Base-by-base conservation (phyloP, 2,113 vertebrate genomes). In the Catharus bicknelli region DNA sequence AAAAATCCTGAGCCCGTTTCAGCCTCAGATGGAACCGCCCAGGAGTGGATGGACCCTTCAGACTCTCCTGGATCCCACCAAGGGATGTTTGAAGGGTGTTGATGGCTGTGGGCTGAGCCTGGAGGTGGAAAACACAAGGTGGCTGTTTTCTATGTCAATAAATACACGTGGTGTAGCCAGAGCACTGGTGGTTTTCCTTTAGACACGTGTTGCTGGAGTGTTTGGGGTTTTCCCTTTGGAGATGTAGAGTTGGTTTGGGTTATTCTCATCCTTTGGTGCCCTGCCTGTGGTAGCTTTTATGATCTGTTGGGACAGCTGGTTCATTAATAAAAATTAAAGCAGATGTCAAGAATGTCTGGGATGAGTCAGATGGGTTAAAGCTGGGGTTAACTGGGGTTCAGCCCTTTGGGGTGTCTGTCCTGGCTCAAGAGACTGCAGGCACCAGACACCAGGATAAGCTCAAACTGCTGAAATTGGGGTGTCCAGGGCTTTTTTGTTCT, bases 81-180 rank as follows among this genome's bases (percentile, higher is more conserved):
- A 63, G 48, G 34, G 75, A 53, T 88, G 75, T 79, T 90, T 27
- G 53, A 68, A 85, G 50, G 70, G 70, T 75, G 66, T 38, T 63
- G 85, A 69, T 89, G 69, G 78, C 40, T 75, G 62, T 3, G 22
- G 43, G 69, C 76, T 47, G 66, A 48, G 82, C 66, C 90, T 22
- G 5, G 90, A 84, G 82, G 40, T 90, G 70, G 90, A 79, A 85
- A 93, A 90, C 94, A 80, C 12, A 1, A 16, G 11, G 58, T 0
- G 0, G 38, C n/a, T 94, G 74, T 87, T 95, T 90, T 78, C 87
- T 32, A 2, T 75, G 67, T 90, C 83, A 91, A 91, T 89, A 96
- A 90, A 83, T 4, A 85, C 82, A 73, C 8, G 34, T 38, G 78
- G 58, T 14, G 66, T 9, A 51, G 87, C 30, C 81, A 48, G 73